Conservation (phyloP, 2,888 invertebrate genomes). For the Alentia gelatinosa region DNA sequence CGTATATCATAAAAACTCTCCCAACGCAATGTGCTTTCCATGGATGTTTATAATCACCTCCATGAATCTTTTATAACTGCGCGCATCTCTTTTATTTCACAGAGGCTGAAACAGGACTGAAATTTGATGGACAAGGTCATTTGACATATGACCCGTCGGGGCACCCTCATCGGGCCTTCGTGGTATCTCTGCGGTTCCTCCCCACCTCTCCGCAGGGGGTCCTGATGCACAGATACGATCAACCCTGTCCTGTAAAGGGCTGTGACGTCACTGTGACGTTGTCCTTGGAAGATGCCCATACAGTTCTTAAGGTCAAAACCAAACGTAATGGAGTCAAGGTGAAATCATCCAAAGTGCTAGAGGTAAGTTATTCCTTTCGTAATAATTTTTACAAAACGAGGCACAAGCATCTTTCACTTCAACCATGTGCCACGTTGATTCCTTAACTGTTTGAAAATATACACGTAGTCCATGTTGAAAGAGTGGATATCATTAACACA, state of each 20-base stretch:
- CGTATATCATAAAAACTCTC: no score
- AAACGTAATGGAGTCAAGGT: neutral
- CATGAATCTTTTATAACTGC: no score
- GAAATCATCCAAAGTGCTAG: neutral
- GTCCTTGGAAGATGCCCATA: neutral
- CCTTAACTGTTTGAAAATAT: no score
- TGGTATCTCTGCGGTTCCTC: neutral
- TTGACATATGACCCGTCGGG: neutral
- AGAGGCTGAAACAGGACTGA: neutral
- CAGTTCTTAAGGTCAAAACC: neutral
- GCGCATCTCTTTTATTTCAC: neutral
- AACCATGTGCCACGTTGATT: no score
- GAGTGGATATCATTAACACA: no score
- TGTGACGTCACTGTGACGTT: neutral
- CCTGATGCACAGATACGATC: neutral
- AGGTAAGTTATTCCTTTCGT: no score
- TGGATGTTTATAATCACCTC: no score
- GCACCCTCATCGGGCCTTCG: neutral
- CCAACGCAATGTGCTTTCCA: no score
- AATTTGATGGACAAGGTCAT: neutral
- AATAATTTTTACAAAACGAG: no score
- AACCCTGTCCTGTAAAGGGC: neutral
- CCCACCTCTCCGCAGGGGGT: neutral
- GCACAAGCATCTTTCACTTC: no score
- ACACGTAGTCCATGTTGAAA: no score